A percentile compares a stretch with the other conserved stretches of the same genome.
Evolutionary conservation across 1,140 invertebrate species (phyloP).

Genomic region (Rhagoletis zephyria): DNA sequence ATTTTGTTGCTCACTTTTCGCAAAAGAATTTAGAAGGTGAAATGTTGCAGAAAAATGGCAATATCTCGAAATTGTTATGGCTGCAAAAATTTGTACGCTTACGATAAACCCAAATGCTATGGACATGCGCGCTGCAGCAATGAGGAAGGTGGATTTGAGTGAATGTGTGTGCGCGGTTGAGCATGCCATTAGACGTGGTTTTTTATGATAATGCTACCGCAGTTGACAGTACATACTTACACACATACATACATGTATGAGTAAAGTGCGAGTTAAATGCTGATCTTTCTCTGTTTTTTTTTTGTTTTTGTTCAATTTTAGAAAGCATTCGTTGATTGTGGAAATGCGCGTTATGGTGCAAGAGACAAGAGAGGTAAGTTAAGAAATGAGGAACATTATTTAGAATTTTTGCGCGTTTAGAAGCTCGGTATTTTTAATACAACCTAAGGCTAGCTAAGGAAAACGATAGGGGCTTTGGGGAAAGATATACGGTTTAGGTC

Average conservation of each 20-base stretch:
- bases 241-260: too few species aligned
- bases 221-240: neutral
- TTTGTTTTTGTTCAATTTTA: neutral
- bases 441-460: too few species aligned
- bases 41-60: slow-evolving; percentile 2
- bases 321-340: neutral
- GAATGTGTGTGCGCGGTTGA: neutral
- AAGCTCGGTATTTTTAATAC: neutral
- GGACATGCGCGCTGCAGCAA: neutral
- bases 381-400: neutral
- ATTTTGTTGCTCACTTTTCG: slow-evolving; percentile 15
- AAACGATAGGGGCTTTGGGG: too few species aligned
- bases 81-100: slow-evolving; percentile 29
- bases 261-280: neutral
- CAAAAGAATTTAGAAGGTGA: slow-evolving; percentile 21
- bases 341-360: neutral
- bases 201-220: slow-evolving; percentile 19
- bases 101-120: neutral
- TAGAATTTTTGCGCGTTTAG: neutral
- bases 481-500: too few species aligned
- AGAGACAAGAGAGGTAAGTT: too few species aligned
- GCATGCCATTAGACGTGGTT: slow-evolving; percentile 32
- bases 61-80: slow-evolving; percentile 37
- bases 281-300: neutral
- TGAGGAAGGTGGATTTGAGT: neutral